Conservation (phyloP, 2,888 invertebrate genomes). For the Piscicola geometra region DNA sequence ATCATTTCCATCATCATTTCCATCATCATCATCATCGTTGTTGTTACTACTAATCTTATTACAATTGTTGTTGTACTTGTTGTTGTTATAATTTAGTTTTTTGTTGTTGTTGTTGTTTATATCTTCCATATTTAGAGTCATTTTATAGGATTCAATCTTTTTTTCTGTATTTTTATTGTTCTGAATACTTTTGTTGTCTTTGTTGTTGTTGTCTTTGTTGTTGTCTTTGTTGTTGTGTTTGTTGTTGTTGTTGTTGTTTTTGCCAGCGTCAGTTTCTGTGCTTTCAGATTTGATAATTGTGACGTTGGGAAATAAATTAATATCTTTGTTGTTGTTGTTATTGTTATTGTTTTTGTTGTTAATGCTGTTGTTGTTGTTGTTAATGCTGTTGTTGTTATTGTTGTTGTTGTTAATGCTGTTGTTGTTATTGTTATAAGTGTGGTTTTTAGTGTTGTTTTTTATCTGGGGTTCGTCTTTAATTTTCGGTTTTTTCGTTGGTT, state of each 20-base stretch:
- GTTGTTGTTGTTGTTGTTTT: background rate
- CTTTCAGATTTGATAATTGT: too few relatives aligned
- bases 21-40: background rate
- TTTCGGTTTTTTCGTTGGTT: background rate
- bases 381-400: slow-evolving; percentile 18
- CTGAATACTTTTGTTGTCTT: background rate
- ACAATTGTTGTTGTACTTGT: background rate
- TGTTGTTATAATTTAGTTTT: background rate
- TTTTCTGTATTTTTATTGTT: background rate
- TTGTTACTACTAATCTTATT: background rate
- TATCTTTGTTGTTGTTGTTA: slow-evolving; percentile 14
- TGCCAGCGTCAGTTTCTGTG: too few relatives aligned
- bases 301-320: background rate
- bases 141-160: background rate
- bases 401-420: slow-evolving; percentile 8
- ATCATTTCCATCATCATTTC: background rate
- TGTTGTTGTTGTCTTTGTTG: background rate
- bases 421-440: slow-evolving; percentile 15
- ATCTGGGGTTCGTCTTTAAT: background rate
- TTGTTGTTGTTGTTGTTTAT: background rate
- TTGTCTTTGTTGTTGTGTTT: background rate
- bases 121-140: background rate
- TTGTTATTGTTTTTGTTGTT: slow-evolving; percentile 14
- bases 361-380: slow-evolving; percentile 16
- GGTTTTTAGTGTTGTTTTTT: background rate